A percentile compares a stretch with the other conserved stretches of the same genome.
phyloP scores from a whole-genome alignment of 1,140 invertebrate genomes.

The Aphelinus atriplicis region DNA sequence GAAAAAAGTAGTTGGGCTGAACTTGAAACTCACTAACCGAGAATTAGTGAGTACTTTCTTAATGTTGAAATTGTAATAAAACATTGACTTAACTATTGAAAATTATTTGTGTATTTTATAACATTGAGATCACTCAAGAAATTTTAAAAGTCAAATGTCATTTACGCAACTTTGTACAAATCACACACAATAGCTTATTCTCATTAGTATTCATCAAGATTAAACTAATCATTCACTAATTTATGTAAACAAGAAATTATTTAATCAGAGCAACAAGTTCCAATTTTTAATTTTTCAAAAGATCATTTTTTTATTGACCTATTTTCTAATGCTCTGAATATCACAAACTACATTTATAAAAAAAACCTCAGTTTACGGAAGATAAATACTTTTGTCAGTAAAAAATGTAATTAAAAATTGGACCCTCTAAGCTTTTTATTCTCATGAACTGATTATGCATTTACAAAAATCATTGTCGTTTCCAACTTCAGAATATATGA shows the following conservation, averaged over 20 bases:
- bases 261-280: not conserved
- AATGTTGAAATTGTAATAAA: constrained; percentile 27
- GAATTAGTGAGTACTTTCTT: constrained; percentile 32
- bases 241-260: constrained; percentile 27
- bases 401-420: constrained; percentile 38
- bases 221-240: constrained; percentile 24
- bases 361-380: constrained; percentile 11
- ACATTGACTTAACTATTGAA: constrained; percentile 27
- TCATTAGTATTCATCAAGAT: constrained; percentile 17
- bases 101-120: constrained; percentile 18
- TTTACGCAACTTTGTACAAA: constrained; percentile 31
- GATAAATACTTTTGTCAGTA: constrained; percentile 17
- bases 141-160: constrained; percentile 19
- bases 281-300: constrained; percentile 22
- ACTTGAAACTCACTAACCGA: constrained; percentile 15
- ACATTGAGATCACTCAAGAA: constrained; percentile 22
- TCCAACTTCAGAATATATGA: constrained; percentile 31
- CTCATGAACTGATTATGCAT: not conserved
- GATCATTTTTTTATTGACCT: constrained; percentile 10
- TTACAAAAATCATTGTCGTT: constrained; percentile 29
- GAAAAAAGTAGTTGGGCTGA: constrained; percentile 27
- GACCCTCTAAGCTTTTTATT: not conserved
- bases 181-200: constrained; percentile 21
- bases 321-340: constrained; percentile 20
- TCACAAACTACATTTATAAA: constrained; percentile 21